Conservation (phyloP, 2,888 invertebrate species). For the Cephus pulcher region DNA sequence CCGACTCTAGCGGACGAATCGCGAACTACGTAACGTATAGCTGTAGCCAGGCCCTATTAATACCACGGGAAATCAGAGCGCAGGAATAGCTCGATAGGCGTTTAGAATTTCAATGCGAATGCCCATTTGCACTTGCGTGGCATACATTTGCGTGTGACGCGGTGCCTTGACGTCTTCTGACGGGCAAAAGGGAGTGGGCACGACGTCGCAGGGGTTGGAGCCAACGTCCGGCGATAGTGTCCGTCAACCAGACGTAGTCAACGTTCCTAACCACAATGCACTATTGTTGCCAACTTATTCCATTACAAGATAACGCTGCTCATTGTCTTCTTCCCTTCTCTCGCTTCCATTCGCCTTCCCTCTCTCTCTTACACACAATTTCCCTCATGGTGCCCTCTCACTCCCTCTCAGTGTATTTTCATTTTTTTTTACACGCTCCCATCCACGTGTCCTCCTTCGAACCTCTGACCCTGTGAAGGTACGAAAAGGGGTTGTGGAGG, state of each 20-base stretch:
- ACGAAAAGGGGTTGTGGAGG: rapidly evolving
- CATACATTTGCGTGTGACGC: constrained; percentile 59
- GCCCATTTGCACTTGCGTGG: constrained; percentile 50
- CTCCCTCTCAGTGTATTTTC: neutral
- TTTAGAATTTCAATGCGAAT: constrained; percentile 49
- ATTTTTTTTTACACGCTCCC: neutral
- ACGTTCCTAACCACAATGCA: constrained; percentile 61
- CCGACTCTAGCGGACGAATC: too few species aligned
- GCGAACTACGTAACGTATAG: neutral
- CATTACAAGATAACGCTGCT: constrained; percentile 65
- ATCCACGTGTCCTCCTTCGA: neutral
- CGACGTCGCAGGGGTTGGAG: constrained; percentile 54
- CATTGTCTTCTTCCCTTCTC: constrained; percentile 35
- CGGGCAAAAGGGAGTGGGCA: constrained; percentile 40
- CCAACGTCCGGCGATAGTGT: constrained; percentile 66
- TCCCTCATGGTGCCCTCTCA: neutral
- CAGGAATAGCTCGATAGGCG: constrained; percentile 51
- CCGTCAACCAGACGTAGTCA: constrained; percentile 63
- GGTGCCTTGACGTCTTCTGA: constrained; percentile 56
- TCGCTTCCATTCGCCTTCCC: constrained; percentile 41
- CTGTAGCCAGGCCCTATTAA: neutral
- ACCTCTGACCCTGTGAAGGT: neutral
- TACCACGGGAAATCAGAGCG: constrained; percentile 13
- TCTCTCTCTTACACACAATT: neutral
- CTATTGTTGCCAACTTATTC: constrained; percentile 67